Base-by-base conservation (phyloP, 1,140 invertebrate genomes). In the Argopecten irradians region DNA sequence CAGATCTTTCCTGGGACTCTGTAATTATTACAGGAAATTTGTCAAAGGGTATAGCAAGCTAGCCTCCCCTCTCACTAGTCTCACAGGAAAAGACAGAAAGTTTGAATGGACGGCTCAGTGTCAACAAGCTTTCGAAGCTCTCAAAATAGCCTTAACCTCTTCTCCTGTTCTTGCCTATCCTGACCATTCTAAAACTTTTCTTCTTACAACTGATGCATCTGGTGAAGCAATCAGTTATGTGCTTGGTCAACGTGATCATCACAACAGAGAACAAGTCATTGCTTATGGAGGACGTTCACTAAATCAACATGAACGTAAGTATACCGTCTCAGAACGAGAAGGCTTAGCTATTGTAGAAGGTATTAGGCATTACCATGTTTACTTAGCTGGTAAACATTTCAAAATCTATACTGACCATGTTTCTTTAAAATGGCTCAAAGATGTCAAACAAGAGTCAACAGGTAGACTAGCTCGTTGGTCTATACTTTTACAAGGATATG, bases 361-460 rank as follows among this genome's bases (percentile, higher is more conserved):
- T 0, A 91, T 96, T 0, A 89, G 95, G 84, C 93, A 96, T 41
- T 96, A 96, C 88, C 83, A 95, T 88, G 90, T 94, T 35, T 96
- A 96, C 92, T 90, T 97, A 7, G 95, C 95, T 87, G 95, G 95
- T 28, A 93, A 86, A 39, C 93, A 95, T 86, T 97, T 97, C 90
- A 95, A 91, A 36, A 93, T 97, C 1, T 87, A 95, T 16, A 96
- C 96, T 0, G 96, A 97, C 89, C 96, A 97, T 22, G 1, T 11
- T 46, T 11, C 43, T 3, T 19, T 46, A 8, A 46, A 46, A 46
- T 46, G 43, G 43, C 43, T 46, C 2, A 46, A 46, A 46, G 43
- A 46, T 22, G 22, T 46, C 90, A 93, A 93, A 84, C 85, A 82
- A 28, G 22, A 41, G 1, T 35, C 33, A 16, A 82, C 88, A 34